Evolutionary conservation across 2,888 invertebrate genomes (phyloP).

Genomic region (Eristalinus aeneus): DNA sequence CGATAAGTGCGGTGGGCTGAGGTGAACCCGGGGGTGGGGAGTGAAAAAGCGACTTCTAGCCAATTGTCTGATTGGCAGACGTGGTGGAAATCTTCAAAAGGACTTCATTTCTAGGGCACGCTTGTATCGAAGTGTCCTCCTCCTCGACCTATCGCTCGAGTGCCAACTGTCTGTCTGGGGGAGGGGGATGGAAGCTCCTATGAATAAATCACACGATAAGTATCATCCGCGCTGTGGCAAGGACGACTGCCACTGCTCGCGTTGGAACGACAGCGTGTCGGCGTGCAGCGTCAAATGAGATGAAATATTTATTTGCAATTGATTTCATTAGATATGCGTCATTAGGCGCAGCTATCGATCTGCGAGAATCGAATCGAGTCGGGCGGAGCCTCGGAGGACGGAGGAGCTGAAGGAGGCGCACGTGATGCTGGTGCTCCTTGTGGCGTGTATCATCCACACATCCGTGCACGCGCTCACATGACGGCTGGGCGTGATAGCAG

Average conservation of each 20-base stretch:
- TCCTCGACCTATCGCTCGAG: background rate
- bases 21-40: background rate
- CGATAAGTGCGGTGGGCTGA: background rate
- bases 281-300: conserved; percentile 45
- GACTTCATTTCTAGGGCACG: background rate
- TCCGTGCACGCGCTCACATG: conserved; percentile 20
- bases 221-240: conserved; percentile 28
- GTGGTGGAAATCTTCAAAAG: background rate
- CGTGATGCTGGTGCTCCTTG: background rate
- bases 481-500: conserved; percentile 24
- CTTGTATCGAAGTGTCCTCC: background rate
- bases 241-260: too few relatives aligned
- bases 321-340: conserved; percentile 67
- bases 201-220: conserved; percentile 67
- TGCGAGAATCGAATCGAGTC: conserved; percentile 19
- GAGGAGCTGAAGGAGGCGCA: background rate
- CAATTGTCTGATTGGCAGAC: background rate
- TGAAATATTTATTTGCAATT: conserved; percentile 65
- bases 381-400: background rate
- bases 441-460: conserved; percentile 37
- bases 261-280: too few relatives aligned
- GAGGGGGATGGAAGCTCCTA: background rate
- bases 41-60: background rate
- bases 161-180: background rate
- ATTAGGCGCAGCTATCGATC: conserved; percentile 64